phyloP scores from a whole-genome alignment of 2,888 invertebrate species.

The Hedya salicella region DNA sequence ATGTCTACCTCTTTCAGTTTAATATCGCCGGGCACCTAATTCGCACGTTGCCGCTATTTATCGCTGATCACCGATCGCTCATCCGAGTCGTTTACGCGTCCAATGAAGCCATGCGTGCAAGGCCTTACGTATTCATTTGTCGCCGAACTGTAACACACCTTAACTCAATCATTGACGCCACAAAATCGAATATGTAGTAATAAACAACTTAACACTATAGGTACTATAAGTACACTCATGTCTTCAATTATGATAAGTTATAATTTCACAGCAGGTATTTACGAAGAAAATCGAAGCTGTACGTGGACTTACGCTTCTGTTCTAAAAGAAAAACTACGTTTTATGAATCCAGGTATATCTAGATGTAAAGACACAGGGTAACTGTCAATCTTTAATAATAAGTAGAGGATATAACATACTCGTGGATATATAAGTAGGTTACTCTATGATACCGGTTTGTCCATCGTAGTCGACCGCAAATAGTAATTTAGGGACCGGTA shows the following conservation, averaged over 20 bases:
- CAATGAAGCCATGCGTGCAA: conserved; percentile 1
- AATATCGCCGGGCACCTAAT: conserved; percentile 19
- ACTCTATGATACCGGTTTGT: too few species aligned
- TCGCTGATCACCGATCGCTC: conserved; percentile 20
- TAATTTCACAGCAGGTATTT: conserved; percentile 39
- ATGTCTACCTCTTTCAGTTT: conserved; percentile 1
- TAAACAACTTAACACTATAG: background rate
- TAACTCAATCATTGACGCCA: conserved; percentile 1
- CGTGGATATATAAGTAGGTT: too few species aligned
- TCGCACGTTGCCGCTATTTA: conserved; percentile 27
- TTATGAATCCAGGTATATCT: background rate
- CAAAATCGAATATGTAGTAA: background rate
- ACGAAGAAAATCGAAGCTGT: conserved; percentile 5
- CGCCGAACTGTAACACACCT: background rate
- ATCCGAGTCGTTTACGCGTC: conserved; percentile 15
- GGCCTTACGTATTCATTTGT: background rate
- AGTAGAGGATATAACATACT: too few species aligned
- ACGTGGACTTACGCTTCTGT: background rate
- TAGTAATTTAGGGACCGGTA: too few species aligned
- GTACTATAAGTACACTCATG: background rate
- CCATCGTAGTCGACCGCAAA: too few species aligned
- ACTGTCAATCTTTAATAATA: too few species aligned
- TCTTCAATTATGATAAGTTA: conserved; percentile 25
- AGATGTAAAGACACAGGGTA: too few species aligned
- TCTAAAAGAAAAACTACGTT: background rate